Evolutionary conservation across 2,797 vertebrate species (phyloP).

Genomic region (Manis javanica): DNA sequence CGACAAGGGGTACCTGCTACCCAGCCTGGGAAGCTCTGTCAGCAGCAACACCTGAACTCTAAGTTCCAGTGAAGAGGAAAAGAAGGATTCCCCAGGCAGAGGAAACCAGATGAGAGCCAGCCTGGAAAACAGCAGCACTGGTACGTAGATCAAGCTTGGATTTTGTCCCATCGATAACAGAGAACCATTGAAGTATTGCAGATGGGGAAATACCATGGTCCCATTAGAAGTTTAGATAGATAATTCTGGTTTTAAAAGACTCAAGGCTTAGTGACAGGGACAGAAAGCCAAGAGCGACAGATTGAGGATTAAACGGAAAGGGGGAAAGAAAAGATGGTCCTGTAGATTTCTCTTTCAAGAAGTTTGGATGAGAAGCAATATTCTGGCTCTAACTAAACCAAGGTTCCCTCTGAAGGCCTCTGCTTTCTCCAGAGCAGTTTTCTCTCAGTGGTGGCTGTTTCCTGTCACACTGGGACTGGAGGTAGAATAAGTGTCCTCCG

Average conservation of each 20-base stretch:
- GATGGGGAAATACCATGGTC: not conserved
- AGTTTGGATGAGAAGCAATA: not conserved
- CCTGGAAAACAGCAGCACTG: not conserved
- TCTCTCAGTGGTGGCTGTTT: not conserved
- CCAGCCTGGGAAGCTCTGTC: not conserved
- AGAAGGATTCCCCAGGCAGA: not conserved
- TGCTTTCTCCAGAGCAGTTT: not conserved
- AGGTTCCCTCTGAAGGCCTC: not conserved
- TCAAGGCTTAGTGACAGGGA: not conserved
- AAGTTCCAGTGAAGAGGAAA: not conserved
- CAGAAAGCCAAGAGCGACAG: not conserved
- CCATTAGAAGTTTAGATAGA: not conserved
- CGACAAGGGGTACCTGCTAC: fast-evolving
- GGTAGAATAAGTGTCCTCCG: not conserved
- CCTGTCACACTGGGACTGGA: not conserved
- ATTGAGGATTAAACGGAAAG: not conserved
- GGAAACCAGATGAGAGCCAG: not conserved
- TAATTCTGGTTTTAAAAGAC: not conserved
- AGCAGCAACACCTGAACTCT: not conserved
- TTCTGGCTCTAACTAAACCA: not conserved
- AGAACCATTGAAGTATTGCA: not conserved
- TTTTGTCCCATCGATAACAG: not conserved
- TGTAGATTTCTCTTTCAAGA: not conserved
- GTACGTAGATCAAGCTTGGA: not conserved
- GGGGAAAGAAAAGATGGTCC: not conserved